Conservation (phyloP, 2,888 invertebrate species). For the Cryptosula pallasiana region DNA sequence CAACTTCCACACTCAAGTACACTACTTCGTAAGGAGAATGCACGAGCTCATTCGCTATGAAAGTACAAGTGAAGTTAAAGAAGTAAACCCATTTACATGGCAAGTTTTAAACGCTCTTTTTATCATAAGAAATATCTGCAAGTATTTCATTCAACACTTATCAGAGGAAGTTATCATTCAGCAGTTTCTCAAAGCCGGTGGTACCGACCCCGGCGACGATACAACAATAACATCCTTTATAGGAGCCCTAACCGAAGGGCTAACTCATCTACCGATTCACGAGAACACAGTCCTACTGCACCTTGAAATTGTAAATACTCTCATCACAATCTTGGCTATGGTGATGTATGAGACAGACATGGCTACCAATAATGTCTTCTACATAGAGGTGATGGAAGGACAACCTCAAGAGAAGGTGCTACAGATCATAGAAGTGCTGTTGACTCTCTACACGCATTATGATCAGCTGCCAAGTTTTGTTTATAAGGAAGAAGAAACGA, state of each 20-base stretch:
- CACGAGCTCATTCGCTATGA: constrained; percentile 47
- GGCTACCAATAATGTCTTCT: constrained; percentile 68
- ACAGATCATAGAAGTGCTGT: constrained; percentile 70
- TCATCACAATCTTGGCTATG: constrained; percentile 80
- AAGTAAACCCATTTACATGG: constrained; percentile 65
- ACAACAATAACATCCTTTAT: constrained; percentile 67
- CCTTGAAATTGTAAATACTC: constrained; percentile 78
- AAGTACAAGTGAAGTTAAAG: constrained; percentile 31
- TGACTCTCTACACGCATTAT: constrained; percentile 60
- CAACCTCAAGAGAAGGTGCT: constrained; percentile 57
- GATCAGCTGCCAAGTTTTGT: constrained; percentile 41
- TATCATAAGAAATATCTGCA: constrained; percentile 71
- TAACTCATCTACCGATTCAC: constrained; percentile 58
- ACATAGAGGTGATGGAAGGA: constrained; percentile 56
- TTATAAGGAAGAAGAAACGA: constrained; percentile 1
- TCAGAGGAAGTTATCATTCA: constrained; percentile 80
- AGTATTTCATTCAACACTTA: constrained; percentile 84
- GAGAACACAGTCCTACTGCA: constrained; percentile 34
- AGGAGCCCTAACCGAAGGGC: constrained; percentile 69
- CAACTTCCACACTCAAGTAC: constrained; percentile 79
- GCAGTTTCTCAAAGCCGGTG: constrained; percentile 60
- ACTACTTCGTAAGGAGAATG: constrained; percentile 70
- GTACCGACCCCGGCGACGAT: neutral
- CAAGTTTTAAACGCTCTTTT: constrained; percentile 90
- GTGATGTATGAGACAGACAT: constrained; percentile 63